phyloP scores from a whole-genome alignment of 2,888 invertebrate species.

The Drosophila melanosoma region DNA sequence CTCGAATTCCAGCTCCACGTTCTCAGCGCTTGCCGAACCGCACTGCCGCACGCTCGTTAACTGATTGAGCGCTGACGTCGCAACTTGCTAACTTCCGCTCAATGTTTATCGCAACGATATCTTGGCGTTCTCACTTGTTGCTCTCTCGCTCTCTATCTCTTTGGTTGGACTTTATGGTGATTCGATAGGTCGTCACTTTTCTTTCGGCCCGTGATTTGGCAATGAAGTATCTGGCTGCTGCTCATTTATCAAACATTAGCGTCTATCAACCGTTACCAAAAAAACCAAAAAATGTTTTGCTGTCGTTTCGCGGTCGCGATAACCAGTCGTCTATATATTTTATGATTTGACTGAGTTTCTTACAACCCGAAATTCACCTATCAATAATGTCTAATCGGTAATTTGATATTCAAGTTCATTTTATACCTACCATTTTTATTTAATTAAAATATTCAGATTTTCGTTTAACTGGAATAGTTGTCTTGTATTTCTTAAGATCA shows the following conservation, averaged over 20 bases:
- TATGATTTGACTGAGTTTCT: slow-evolving; percentile 32
- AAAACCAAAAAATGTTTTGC: not conserved
- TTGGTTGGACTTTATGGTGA: slow-evolving; percentile 11
- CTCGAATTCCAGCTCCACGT: slow-evolving; percentile 38
- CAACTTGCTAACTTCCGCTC: slow-evolving; percentile 33
- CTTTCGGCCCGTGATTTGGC: slow-evolving; percentile 15
- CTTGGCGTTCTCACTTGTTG: slow-evolving; percentile 7
- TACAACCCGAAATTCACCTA: slow-evolving; percentile 4
- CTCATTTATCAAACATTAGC: slow-evolving; percentile 62
- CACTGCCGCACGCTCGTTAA: slow-evolving; percentile 58
- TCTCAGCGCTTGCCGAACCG: slow-evolving; percentile 49
- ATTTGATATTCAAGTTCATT: not conserved
- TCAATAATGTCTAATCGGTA: not conserved
- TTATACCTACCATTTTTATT: not conserved
- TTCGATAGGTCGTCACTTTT: slow-evolving; percentile 39
- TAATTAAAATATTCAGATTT: not conserved
- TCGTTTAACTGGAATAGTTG: not conserved
- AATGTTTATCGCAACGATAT: slow-evolving; percentile 67
- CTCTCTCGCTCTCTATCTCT: not conserved
- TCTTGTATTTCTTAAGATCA: not conserved
- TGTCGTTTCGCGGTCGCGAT: slow-evolving; percentile 38
- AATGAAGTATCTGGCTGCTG: slow-evolving; percentile 11
- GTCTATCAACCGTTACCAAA: slow-evolving; percentile 35
- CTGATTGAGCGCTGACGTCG: slow-evolving; percentile 71
- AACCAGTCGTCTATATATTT: slow-evolving; percentile 34